Evolutionary conservation across 2,888 invertebrate species (phyloP).

Genomic region (Agapostemon virescens): DNA sequence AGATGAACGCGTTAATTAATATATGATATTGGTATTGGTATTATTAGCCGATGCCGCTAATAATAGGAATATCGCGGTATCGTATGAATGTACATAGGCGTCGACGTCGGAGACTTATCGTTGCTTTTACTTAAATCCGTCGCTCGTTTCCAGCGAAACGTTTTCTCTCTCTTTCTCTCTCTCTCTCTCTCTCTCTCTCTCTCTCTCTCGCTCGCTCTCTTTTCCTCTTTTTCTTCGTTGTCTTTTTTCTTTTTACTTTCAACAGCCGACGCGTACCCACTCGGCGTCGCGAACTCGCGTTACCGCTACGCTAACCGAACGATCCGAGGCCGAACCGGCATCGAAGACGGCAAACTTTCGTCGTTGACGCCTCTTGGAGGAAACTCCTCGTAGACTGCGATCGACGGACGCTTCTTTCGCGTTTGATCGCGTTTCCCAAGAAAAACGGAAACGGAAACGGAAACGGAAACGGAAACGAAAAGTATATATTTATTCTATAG

Average conservation of each 20-base stretch:
- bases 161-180: too few species aligned
- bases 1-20: neutral
- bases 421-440: neutral
- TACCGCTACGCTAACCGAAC: too few species aligned
- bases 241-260: neutral
- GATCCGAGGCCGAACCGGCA: constrained; percentile 1
- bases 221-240: neutral
- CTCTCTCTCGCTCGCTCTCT: neutral
- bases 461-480: too few species aligned
- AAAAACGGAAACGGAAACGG: too few species aligned
- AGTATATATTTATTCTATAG: too few species aligned
- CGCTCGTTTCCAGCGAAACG: neutral
- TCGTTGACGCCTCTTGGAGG: too few species aligned
- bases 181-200: neutral
- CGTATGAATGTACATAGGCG: constrained; percentile 1
- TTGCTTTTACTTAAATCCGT: constrained; percentile 2
- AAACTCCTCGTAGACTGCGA: neutral
- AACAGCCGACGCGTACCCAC: neutral
- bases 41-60: neutral
- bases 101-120: neutral
- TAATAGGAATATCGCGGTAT: neutral
- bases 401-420: neutral
- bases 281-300: neutral
- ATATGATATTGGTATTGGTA: constrained; percentile 2
- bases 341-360: neutral